Conservation (phyloP, 2,113 vertebrate species). For the Caranx ignobilis region DNA sequence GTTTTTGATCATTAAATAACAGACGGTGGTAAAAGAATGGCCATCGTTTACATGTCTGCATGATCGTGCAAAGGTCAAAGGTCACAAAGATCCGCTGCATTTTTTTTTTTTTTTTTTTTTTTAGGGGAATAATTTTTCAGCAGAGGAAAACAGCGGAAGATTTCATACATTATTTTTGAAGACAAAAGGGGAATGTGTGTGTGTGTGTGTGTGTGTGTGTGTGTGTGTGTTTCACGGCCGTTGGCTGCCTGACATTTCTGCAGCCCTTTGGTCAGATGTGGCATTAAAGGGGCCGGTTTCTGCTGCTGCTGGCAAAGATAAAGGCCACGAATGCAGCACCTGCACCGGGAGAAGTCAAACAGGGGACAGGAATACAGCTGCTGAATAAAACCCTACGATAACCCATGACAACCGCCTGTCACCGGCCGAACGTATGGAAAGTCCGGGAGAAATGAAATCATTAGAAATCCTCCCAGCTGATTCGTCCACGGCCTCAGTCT, state of each 20-base stretch:
- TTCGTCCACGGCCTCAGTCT: conserved; percentile 1
- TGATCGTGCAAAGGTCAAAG: conserved; percentile 33
- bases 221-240: conserved; percentile 17
- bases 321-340: conserved; percentile 11
- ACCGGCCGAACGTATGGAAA: neutral
- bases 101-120: conserved; percentile 14
- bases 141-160: neutral
- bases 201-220: conserved; percentile 4
- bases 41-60: neutral
- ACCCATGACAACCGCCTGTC: neutral
- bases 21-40: neutral
- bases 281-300: conserved; percentile 59
- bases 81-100: conserved; percentile 9
- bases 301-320: conserved; percentile 30
- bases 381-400: neutral
- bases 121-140: neutral
- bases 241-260: conserved; percentile 62
- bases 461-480: conserved; percentile 8
- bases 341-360: conserved; percentile 20
- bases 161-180: conserved; percentile 6
- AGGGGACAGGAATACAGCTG: neutral
- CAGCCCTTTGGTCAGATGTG: conserved; percentile 57
- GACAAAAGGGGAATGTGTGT: neutral
- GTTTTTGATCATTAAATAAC: neutral
- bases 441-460: neutral